phyloP scores from a whole-genome alignment of 2,797 vertebrate genomes.

The Heterohyrax brucei region DNA sequence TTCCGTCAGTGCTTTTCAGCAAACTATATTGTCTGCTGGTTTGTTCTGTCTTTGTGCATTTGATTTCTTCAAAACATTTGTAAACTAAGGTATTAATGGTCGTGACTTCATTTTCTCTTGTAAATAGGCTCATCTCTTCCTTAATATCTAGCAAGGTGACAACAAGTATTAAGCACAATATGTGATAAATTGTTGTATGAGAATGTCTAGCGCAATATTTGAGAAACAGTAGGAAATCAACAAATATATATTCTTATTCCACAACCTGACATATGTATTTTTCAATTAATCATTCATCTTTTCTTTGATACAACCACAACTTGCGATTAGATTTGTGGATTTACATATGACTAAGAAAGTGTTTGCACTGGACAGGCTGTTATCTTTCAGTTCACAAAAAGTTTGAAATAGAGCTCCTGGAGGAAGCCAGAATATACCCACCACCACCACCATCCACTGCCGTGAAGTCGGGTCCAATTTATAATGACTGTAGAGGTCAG shows the following conservation, averaged over 20 bases:
- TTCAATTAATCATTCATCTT: neutral
- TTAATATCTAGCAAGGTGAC: neutral
- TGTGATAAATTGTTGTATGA: neutral
- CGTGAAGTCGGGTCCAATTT: no score
- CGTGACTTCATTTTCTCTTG: neutral
- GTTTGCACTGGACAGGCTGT: conserved; percentile 37
- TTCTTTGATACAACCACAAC: neutral
- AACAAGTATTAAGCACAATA: neutral
- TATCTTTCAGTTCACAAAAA: conserved; percentile 46
- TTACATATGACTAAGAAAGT: conserved; percentile 31
- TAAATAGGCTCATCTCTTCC: neutral
- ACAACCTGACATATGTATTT: neutral
- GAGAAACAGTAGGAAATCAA: neutral
- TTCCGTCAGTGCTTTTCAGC: neutral
- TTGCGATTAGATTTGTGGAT: neutral
- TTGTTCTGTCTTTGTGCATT: neutral
- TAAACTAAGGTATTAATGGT: neutral
- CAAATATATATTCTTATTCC: neutral
- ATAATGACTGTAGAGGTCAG: no score
- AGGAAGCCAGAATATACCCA: neutral
- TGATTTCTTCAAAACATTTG: neutral
- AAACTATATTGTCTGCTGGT: neutral
- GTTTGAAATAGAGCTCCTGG: conserved; percentile 45
- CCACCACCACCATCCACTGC: no score
- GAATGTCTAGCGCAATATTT: neutral